These are phyloP conservation scores for Psammodynastes pulverulentus DNA, from an alignment of 2,113 vertebrate genomes.

Conservation along the genomic window DNA sequence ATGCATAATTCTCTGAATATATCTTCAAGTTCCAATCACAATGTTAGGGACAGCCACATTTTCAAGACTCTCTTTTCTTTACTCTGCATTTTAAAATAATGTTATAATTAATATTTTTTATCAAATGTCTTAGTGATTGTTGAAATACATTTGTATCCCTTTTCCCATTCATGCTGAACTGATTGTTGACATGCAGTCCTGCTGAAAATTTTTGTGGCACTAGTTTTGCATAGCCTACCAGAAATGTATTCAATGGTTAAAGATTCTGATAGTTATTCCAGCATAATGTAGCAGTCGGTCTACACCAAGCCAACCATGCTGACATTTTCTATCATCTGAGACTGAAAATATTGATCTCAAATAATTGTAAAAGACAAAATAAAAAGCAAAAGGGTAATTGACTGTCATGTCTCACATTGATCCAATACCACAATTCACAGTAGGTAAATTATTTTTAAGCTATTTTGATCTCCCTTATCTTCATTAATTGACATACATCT, in stretches of 20 bases:
- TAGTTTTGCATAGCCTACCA: background rate
- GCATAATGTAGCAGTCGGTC: constrained; percentile 10
- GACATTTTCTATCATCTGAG: constrained; percentile 62
- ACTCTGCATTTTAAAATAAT: background rate
- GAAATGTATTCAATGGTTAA: background rate
- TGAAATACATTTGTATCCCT: background rate
- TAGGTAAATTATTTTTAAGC: constrained; percentile 61
- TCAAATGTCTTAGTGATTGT: fast-evolving
- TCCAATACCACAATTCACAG: constrained; percentile 48
- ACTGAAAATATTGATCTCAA: constrained; percentile 67
- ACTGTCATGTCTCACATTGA: constrained; percentile 66
- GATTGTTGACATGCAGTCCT: fast-evolving
- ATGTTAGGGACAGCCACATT: background rate
- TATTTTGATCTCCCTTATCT: constrained; percentile 61
- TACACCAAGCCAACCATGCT: constrained; percentile 46
- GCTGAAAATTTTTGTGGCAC: fast-evolving
- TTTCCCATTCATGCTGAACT: fast-evolving
- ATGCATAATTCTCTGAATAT: too few relatives aligned
- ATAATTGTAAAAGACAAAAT: constrained; percentile 67
- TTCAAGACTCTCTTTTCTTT: background rate
- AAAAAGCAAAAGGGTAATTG: constrained; percentile 72
- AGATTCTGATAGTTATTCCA: background rate
- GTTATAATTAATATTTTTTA: constrained; percentile 1
- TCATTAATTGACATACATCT: constrained; percentile 56
- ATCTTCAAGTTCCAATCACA: background rate